phyloP scores from a whole-genome alignment of 2,888 invertebrate genomes.

The Scaptomyza polygonia region DNA sequence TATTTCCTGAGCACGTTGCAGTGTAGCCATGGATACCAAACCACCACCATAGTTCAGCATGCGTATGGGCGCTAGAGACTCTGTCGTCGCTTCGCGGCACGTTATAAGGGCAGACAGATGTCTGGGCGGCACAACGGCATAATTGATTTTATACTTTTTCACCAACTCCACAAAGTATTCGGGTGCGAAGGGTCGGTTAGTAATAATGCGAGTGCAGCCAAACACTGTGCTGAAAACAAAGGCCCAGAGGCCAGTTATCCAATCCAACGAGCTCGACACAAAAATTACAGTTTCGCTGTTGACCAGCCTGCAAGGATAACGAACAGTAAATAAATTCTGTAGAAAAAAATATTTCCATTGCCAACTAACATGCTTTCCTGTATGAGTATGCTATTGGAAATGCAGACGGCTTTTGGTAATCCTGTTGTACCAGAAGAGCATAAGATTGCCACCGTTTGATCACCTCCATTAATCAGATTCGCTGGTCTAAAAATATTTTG shows the following conservation, averaged over 20 bases:
- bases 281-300: conserved; percentile 50
- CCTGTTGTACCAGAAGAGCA: conserved; percentile 80
- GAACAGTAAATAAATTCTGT: not conserved
- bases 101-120: conserved; percentile 61
- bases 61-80: conserved; percentile 59
- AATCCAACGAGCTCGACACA: conserved; percentile 68
- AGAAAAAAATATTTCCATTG: too few species aligned
- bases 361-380: conserved; percentile 46
- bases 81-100: conserved; percentile 51
- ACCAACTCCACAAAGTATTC: conserved; percentile 68
- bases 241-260: conserved; percentile 64
- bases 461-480: conserved; percentile 52
- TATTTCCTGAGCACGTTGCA: conserved; percentile 58
- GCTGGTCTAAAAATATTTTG: conserved; percentile 46
- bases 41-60: conserved; percentile 71
- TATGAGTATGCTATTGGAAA: conserved; percentile 59
- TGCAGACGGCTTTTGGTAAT: conserved; percentile 74
- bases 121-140: conserved; percentile 61
- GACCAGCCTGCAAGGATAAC: conserved; percentile 33
- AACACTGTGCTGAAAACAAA: conserved; percentile 53
- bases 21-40: conserved; percentile 47
- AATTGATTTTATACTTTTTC: conserved; percentile 69
- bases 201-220: conserved; percentile 66
- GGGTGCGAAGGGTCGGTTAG: conserved; percentile 61
- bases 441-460: conserved; percentile 70